phyloP scores from a whole-genome alignment of 2,797 vertebrate species.

The Microhierax caerulescens region DNA sequence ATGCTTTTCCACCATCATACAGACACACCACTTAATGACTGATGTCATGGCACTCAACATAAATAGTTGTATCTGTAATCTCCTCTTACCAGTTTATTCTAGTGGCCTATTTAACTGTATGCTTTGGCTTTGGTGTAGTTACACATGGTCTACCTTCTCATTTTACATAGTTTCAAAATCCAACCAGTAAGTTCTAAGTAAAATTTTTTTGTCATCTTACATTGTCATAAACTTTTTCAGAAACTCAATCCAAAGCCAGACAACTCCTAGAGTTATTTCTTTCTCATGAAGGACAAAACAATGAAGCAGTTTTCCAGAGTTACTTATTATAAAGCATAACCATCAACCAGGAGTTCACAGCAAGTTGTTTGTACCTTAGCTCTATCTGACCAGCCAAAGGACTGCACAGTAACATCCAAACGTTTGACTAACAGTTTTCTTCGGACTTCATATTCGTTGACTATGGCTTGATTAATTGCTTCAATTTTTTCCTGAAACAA shows the following conservation, averaged over 20 bases:
- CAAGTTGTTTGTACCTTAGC: constrained; percentile 86
- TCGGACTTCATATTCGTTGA: constrained; percentile 94
- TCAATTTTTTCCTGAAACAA: constrained; percentile 92
- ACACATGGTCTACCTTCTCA: background rate
- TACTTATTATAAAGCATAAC: background rate
- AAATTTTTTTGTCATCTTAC: background rate
- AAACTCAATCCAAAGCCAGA: background rate
- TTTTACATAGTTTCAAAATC: background rate
- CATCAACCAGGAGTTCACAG: background rate
- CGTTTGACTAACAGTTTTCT: constrained; percentile 96
- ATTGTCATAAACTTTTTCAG: background rate
- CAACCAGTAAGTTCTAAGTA: background rate
- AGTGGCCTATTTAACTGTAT: background rate
- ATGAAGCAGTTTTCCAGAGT: background rate
- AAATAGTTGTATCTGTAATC: background rate
- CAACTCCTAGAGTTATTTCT: background rate
- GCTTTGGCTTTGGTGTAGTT: background rate
- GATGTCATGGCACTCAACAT: background rate
- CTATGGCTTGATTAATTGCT: constrained; percentile 94
- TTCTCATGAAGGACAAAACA: background rate
- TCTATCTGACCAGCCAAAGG: constrained; percentile 96
- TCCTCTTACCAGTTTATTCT: background rate
- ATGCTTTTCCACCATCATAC: background rate
- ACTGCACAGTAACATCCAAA: constrained; percentile 96
- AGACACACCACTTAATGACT: background rate